Conservation (phyloP, 2,797 vertebrate species). For the Mareca strepera region DNA sequence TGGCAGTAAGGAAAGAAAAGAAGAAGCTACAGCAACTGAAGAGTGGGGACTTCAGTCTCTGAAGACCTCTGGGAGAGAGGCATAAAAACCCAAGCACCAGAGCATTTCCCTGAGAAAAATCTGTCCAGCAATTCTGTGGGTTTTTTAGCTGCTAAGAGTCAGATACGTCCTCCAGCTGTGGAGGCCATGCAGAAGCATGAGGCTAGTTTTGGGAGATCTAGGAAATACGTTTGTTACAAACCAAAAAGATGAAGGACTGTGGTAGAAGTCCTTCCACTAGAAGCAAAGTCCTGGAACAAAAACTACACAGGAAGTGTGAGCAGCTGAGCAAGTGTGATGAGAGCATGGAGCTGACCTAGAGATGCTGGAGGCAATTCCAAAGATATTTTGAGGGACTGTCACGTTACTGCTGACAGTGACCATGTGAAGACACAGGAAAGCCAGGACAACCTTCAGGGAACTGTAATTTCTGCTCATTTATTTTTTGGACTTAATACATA, state of each 20-base stretch:
- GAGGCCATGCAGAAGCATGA: fast-evolving
- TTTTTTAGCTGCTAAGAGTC: background rate
- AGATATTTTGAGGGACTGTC: background rate
- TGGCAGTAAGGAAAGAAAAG: background rate
- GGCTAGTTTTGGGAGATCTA: background rate
- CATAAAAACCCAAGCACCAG: background rate
- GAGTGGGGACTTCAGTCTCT: fast-evolving
- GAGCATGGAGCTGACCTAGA: background rate
- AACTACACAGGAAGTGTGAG: background rate
- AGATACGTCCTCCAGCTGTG: fast-evolving
- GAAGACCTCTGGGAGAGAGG: background rate
- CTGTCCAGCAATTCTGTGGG: background rate
- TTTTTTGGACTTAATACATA: constrained; percentile 9
- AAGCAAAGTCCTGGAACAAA: background rate
- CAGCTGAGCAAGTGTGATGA: background rate
- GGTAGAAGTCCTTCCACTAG: background rate
- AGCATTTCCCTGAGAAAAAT: background rate
- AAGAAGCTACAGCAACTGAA: background rate
- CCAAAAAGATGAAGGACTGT: background rate
- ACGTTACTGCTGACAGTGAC: background rate
- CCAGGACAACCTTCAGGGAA: background rate
- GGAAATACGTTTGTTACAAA: background rate
- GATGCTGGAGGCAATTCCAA: background rate
- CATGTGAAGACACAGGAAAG: background rate
- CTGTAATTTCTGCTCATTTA: constrained; percentile 8